These are phyloP conservation scores for Virgularia gustaviana DNA, from an alignment of 92 coral and sea anemone species.

Conservation along the genomic window DNA sequence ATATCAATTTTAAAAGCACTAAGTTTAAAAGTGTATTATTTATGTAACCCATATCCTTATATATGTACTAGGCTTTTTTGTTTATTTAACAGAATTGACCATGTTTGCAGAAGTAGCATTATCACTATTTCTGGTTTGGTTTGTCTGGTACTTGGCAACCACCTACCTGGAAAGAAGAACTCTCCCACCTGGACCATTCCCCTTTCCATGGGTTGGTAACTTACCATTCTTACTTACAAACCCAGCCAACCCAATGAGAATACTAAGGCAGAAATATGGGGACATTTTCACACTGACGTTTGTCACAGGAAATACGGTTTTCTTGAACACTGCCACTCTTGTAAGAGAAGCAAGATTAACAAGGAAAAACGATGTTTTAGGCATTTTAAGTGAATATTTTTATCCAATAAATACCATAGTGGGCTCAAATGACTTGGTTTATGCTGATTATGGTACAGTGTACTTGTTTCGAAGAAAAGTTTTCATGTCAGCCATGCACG, in stretches of 20 bases:
- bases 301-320: conserved; percentile 14
- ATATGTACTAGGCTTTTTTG: too few species aligned
- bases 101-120: conserved; percentile 11
- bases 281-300: conserved; percentile 13
- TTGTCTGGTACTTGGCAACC: conserved; percentile 1
- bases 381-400: not conserved
- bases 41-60: too few species aligned
- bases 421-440: conserved; percentile 1
- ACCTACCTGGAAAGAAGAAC: conserved; percentile 16
- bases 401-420: conserved; percentile 8
- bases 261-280: conserved; percentile 9
- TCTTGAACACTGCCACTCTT: conserved; percentile 12
- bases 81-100: too few species aligned
- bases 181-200: conserved; percentile 23
- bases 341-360: not conserved
- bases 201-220: conserved; percentile 23
- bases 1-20: too few species aligned
- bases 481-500: conserved; percentile 9
- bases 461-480: conserved; percentile 23
- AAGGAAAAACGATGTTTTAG: conserved; percentile 11
- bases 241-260: conserved; percentile 9
- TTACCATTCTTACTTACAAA: conserved; percentile 22
- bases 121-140: conserved; percentile 5
- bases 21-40: too few species aligned
- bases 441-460: conserved; percentile 15